Evolutionary conservation across 2,888 invertebrate genomes (phyloP).

Genomic region (Lymantria dispar): DNA sequence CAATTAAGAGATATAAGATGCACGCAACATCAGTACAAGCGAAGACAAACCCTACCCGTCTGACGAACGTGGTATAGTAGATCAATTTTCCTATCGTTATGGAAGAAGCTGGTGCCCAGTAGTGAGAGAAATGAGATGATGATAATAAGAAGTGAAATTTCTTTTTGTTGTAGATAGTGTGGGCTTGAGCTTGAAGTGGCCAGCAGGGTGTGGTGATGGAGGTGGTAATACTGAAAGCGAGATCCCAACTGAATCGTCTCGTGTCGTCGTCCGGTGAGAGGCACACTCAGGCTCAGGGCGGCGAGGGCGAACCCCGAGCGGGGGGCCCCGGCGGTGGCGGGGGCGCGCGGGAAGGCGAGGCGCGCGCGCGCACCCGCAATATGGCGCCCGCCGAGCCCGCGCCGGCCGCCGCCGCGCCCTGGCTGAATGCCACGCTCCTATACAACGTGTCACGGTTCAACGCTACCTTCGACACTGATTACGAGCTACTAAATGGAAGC

Average conservation of each 20-base stretch:
- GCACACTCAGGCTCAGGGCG: constrained; percentile 39
- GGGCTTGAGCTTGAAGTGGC: constrained; percentile 51
- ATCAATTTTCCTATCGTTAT: too few species aligned
- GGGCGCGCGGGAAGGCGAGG: constrained; percentile 50
- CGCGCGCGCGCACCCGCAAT: constrained; percentile 58
- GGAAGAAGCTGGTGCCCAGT: too few species aligned
- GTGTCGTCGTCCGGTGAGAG: constrained; percentile 65
- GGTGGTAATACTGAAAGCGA: constrained; percentile 84
- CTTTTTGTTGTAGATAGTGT: constrained; percentile 37
- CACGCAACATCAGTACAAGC: too few species aligned
- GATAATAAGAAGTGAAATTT: neutral
- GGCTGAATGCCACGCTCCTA: constrained; percentile 80
- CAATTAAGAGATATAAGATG: too few species aligned
- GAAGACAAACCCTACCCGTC: too few species aligned
- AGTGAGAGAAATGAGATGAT: constrained; percentile 7
- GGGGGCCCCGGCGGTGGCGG: constrained; percentile 35
- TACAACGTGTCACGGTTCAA: constrained; percentile 80
- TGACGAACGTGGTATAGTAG: too few species aligned
- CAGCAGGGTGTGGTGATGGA: constrained; percentile 78
- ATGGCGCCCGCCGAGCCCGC: constrained; percentile 75
- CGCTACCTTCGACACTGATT: constrained; percentile 77
- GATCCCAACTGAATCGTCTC: constrained; percentile 84
- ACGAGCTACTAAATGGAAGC: constrained; percentile 73
- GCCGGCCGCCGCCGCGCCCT: constrained; percentile 73
- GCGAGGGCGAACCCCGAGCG: constrained; percentile 41